Evolutionary conservation across 1,140 invertebrate species (phyloP), one percentile per base, ranked within the genome.

Genomic region (Sycophila sp.): DNA sequence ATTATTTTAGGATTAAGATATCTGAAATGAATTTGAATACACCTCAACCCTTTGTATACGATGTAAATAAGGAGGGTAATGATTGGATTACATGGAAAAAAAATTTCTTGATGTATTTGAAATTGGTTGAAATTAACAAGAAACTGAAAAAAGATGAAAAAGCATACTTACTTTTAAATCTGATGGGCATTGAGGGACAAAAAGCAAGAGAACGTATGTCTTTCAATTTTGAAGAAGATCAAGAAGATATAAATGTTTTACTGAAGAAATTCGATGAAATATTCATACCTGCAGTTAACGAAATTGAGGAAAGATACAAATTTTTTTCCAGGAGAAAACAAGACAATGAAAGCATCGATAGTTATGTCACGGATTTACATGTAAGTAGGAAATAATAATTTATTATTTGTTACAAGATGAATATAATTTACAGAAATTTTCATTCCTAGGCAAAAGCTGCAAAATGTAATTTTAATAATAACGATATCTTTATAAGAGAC

Each of bases 381-480:
- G 38, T 40, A 40, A 15, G 38, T 13, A 2, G 5, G 3, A 47
- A 24, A 19, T 47, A n/a, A n/a, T 47, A 17, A 47, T 56, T 11
- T 17, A 32, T 56, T 22, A 28, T 32, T 13, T 28, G 5, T 32
- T 4, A 11, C 10, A 56, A 32, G 15, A 4, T 45, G 15, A 30
- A 13, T 60, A 40, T 38, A 4, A 40, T 38, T 59, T n/a, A 56
- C 26, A 30, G 15, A 28, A 51, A 51, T 51, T 26, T 26, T 51
- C 5, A 13, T 60, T 42, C n/a, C 36, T n/a, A 45, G 58, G 19
- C 10, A 60, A 60, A 32, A 6, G 36, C 26, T 40, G 6, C 19
- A 42, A 60, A 45, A 24, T 60, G 40, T 60, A 15, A 60, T 40
- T 60, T 11, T 71, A 17, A 64, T 40, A 28, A 51, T 62, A 47